phyloP scores from a whole-genome alignment of 2,113 vertebrate genomes.

The Mus pahari region DNA sequence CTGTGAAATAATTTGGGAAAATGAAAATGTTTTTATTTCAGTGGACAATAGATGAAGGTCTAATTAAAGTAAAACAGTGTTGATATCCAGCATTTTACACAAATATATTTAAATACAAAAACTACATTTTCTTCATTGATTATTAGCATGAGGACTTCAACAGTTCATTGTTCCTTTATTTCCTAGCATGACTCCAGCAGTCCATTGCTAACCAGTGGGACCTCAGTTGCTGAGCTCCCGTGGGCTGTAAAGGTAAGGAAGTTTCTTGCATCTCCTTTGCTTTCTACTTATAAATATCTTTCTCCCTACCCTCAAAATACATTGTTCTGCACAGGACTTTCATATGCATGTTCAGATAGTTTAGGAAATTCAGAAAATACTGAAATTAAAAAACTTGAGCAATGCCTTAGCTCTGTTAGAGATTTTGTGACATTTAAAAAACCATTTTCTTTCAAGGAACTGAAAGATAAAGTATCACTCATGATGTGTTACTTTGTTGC shows the following conservation, averaged over 20 bases:
- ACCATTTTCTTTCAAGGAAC: constrained; percentile 21
- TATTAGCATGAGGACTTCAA: constrained; percentile 1
- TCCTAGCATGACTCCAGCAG: constrained; percentile 93
- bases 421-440: not conserved
- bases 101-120: constrained; percentile 51
- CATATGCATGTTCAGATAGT: not conserved
- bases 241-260: constrained; percentile 96
- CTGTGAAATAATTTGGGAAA: not conserved
- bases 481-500: not conserved
- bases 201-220: constrained; percentile 89
- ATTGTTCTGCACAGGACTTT: constrained; percentile 28
- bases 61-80: constrained; percentile 37
- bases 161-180: not conserved
- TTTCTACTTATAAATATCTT: not conserved
- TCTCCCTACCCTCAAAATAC: not conserved
- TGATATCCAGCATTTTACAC: constrained; percentile 12
- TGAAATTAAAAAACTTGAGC: not conserved
- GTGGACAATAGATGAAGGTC: constrained; percentile 10
- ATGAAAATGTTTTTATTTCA: constrained; percentile 56
- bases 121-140: constrained; percentile 50
- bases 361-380: not conserved
- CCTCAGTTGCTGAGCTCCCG: constrained; percentile 88
- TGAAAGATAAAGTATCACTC: constrained; percentile 23
- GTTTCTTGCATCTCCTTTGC: not conserved
- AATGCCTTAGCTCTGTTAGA: not conserved